phyloP scores from a whole-genome alignment of 2,797 vertebrate species.

The Pantherophis alleghaniensis region DNA sequence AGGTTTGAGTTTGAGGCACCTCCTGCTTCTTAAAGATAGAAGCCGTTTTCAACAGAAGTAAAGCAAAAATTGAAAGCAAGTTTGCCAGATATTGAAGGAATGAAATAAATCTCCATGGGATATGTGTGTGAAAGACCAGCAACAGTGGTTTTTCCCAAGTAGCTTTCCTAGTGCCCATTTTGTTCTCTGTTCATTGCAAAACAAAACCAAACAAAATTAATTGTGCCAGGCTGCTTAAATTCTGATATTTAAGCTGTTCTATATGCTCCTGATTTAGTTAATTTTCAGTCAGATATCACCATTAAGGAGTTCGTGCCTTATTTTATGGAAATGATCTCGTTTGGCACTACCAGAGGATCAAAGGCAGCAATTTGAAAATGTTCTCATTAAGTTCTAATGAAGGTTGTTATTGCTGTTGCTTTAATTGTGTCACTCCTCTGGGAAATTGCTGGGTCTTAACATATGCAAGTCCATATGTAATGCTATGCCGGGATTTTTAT shows the following conservation, averaged over 20 bases:
- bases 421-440: not conserved
- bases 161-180: not conserved
- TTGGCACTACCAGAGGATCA: constrained; percentile 20
- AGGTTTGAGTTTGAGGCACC: not conserved
- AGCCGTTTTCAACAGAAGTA: not conserved
- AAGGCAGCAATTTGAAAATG: not conserved
- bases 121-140: not conserved
- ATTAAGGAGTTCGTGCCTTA: not conserved
- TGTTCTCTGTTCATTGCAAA: not conserved
- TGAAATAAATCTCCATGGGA: not conserved
- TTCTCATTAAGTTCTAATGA: constrained; percentile 7
- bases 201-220: not conserved
- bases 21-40: not conserved
- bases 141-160: not conserved
- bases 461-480: not conserved
- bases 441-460: not conserved
- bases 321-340: constrained; percentile 7
- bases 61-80: not conserved
- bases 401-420: not conserved
- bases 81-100: not conserved
- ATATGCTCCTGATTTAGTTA: not conserved
- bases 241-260: not conserved
- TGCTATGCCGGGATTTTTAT: not conserved
- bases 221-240: not conserved
- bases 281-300: not conserved